Evolutionary conservation across 1,140 invertebrate species (phyloP).

Genomic region (Neodiprion lecontei): DNA sequence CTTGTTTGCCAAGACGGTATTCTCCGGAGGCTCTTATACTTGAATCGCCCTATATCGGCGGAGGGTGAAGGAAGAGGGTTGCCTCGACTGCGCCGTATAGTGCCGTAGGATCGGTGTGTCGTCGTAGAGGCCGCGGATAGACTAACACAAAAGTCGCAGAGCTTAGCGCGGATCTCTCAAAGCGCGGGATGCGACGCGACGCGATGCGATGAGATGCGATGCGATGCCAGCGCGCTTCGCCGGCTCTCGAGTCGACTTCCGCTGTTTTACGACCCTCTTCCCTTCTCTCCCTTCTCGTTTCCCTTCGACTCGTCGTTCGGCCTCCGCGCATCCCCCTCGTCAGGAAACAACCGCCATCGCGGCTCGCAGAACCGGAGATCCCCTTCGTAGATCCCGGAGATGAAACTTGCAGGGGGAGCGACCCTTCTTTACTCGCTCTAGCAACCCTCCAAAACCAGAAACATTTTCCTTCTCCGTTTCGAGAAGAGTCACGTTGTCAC

Average conservation of each 20-base stretch:
- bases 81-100: not conserved
- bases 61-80: not conserved
- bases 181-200: not conserved
- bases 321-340: not conserved
- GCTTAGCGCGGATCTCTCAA: conserved; percentile 13
- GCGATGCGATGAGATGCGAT: no score
- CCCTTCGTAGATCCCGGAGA: not conserved
- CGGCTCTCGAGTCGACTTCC: conserved; percentile 12
- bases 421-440: not conserved
- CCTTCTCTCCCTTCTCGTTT: conserved; percentile 20
- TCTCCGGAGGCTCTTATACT: not conserved
- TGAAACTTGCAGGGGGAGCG: not conserved
- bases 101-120: not conserved
- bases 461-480: not conserved
- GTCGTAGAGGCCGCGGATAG: not conserved
- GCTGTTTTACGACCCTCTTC: conserved; percentile 20
- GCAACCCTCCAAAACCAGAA: not conserved
- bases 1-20: not conserved
- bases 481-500: no score
- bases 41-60: not conserved
- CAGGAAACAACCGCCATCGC: not conserved
- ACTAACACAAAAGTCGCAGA: conserved; percentile 1
- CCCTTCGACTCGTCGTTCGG: conserved; percentile 12
- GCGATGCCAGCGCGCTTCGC: not conserved
- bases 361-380: conserved; percentile 6